Conservation (phyloP, 2,888 invertebrate genomes). For the Caenorhabditis uteleia region DNA sequence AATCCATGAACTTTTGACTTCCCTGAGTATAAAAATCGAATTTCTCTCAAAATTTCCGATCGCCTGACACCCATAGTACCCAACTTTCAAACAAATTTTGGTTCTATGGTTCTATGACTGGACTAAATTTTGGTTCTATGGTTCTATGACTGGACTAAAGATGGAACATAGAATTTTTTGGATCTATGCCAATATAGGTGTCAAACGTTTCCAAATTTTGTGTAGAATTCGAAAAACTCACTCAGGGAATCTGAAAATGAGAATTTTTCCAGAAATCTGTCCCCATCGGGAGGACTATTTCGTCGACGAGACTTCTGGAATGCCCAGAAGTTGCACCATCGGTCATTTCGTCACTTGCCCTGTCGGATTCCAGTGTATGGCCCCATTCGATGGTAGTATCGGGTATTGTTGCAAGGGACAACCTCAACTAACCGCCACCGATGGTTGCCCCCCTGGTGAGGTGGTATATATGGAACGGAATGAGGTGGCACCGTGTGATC, state of each 20-base stretch:
- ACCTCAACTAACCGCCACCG: constrained; percentile 38
- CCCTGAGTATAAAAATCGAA: too few species aligned
- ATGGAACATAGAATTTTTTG: too few species aligned
- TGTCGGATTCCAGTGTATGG: constrained; percentile 52
- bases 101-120: too few species aligned
- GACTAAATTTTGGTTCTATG: too few species aligned
- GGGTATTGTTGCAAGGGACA: constrained; percentile 55
- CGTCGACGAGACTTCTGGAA: constrained; percentile 52
- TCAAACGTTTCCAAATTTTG: too few species aligned
- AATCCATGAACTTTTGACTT: too few species aligned
- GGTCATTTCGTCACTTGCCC: constrained; percentile 58
- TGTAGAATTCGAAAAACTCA: too few species aligned
- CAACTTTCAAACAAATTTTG: neutral
- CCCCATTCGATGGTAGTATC: constrained; percentile 42
- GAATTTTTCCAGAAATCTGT: constrained; percentile 46
- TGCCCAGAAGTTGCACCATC: constrained; percentile 56
- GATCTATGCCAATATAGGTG: too few species aligned
- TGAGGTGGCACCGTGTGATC: constrained; percentile 53
- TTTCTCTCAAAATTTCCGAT: too few species aligned
- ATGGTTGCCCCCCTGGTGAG: constrained; percentile 58
- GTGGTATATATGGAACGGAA: constrained; percentile 59
- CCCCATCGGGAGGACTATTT: constrained; percentile 58
- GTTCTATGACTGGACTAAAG: too few species aligned
- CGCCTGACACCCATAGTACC: neutral
- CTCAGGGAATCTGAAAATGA: too few species aligned